A percentile compares a stretch with the other conserved stretches of the same genome.
Conservation (phyloP, 2,113 vertebrate genomes). For the Charina bottae region DNA sequence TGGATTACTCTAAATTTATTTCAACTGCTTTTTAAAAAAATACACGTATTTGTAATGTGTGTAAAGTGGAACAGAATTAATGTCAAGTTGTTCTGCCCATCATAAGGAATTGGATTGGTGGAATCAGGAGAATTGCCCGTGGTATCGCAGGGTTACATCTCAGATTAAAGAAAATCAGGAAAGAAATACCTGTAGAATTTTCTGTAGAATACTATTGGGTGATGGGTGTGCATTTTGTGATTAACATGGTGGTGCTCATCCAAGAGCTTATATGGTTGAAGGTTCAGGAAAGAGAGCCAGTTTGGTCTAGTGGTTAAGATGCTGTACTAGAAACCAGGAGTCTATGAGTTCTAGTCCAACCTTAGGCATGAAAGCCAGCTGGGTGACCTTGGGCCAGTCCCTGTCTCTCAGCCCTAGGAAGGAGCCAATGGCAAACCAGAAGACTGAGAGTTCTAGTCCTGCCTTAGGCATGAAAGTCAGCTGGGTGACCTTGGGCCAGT, state of each 20-base stretch:
- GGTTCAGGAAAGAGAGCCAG: neutral
- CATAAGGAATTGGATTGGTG: neutral
- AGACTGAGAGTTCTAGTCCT: no score
- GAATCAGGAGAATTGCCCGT: neutral
- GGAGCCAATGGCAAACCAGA: no score
- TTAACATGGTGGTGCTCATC: neutral
- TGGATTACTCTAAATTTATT: conserved; percentile 27
- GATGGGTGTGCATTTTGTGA: neutral
- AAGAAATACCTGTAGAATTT: neutral
- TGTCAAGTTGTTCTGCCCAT: neutral
- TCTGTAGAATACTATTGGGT: neutral
- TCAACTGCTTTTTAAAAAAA: neutral
- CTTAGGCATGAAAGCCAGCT: no score
- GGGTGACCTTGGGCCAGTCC: no score
- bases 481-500: no score
- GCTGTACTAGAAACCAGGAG: no score
- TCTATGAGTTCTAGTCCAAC: no score
- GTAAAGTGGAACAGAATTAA: neutral
- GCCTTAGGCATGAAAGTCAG: no score
- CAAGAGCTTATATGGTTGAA: neutral
- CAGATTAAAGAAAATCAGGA: neutral
- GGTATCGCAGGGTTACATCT: neutral
- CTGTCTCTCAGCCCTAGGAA: no score
- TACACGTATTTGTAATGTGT: neutral
- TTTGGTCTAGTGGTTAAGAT: no score